Conservation (phyloP, 2,888 invertebrate genomes). For the Lordiphosa fenestrarum region DNA sequence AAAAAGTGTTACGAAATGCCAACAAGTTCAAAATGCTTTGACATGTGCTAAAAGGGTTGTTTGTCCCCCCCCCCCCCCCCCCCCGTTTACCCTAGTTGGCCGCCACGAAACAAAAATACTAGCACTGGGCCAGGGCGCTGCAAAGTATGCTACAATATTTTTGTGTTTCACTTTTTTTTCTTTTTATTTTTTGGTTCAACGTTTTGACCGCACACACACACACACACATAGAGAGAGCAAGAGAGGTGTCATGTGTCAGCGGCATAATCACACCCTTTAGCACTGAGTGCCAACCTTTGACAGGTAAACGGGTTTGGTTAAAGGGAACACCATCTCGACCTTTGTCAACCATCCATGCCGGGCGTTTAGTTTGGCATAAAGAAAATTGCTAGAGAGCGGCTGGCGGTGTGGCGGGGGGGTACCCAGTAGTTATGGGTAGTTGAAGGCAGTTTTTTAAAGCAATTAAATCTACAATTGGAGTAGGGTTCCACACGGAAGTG, state of each 20-base stretch:
- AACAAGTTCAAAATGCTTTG: slow-evolving; percentile 68
- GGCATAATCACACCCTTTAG: slow-evolving; percentile 71
- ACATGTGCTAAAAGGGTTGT: slow-evolving; percentile 68
- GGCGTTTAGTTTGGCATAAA: slow-evolving; percentile 41
- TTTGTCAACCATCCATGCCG: slow-evolving; percentile 56
- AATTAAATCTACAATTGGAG: too few species aligned
- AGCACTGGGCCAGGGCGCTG: slow-evolving; percentile 15
- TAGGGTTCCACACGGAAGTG: too few species aligned
- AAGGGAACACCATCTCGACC: slow-evolving; percentile 46
- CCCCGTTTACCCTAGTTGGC: not conserved
- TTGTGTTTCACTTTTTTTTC: slow-evolving; percentile 40
- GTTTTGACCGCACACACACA: slow-evolving; percentile 52
- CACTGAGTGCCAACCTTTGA: slow-evolving; percentile 39
- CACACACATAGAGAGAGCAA: not conserved
- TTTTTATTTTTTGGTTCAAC: slow-evolving; percentile 45
- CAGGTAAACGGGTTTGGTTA: slow-evolving; percentile 19
- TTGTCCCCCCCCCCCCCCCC: not conserved
- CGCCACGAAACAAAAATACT: slow-evolving; percentile 16
- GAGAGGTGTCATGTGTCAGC: slow-evolving; percentile 69
- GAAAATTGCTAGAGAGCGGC: slow-evolving; percentile 28
- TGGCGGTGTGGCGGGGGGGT: not conserved
- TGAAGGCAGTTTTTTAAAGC: too few species aligned
- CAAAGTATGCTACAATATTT: slow-evolving; percentile 58
- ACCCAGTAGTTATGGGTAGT: not conserved
- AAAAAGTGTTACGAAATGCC: slow-evolving; percentile 65